These are phyloP conservation scores for Stenopsyche tienmushanensis DNA, from an alignment of 1,140 invertebrate genomes.

Conservation along the genomic window DNA sequence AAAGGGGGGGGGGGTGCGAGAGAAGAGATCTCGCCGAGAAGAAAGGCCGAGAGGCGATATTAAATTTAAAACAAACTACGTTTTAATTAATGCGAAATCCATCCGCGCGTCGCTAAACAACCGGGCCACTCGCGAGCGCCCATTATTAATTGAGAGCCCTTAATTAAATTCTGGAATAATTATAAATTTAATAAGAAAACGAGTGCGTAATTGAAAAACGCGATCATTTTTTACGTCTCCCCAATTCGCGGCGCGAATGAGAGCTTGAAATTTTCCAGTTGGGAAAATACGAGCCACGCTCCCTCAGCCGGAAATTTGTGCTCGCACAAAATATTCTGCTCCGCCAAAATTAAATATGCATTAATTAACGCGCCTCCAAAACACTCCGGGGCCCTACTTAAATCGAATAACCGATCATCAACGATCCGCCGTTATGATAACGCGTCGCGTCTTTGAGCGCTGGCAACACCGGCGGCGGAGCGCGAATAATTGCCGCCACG, in stretches of 20 bases:
- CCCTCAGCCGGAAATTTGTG: neutral
- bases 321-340: neutral
- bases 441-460: neutral
- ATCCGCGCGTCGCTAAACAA: constrained; percentile 36
- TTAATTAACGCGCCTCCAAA: neutral
- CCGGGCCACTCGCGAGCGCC: constrained; percentile 14
- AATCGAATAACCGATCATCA: neutral
- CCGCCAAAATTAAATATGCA: neutral
- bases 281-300: constrained; percentile 9
- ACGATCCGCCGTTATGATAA: neutral
- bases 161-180: constrained; percentile 43
- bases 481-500: too few relatives aligned
- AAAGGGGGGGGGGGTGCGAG: neutral
- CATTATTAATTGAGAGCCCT: constrained; percentile 43
- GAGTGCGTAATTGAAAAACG: constrained; percentile 41
- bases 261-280: constrained; percentile 21
- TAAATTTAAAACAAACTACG: constrained; percentile 43
- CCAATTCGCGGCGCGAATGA: neutral
- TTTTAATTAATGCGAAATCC: constrained; percentile 43
- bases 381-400: neutral
- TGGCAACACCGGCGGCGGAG: neutral
- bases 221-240: constrained; percentile 19
- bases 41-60: constrained; percentile 27
- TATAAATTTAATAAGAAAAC: constrained; percentile 43
- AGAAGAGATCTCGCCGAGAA: neutral